Evolutionary conservation across 2,113 vertebrate species (phyloP), one percentile per base, ranked within the genome.

Genomic region (Myrmophylax atrothorax): DNA sequence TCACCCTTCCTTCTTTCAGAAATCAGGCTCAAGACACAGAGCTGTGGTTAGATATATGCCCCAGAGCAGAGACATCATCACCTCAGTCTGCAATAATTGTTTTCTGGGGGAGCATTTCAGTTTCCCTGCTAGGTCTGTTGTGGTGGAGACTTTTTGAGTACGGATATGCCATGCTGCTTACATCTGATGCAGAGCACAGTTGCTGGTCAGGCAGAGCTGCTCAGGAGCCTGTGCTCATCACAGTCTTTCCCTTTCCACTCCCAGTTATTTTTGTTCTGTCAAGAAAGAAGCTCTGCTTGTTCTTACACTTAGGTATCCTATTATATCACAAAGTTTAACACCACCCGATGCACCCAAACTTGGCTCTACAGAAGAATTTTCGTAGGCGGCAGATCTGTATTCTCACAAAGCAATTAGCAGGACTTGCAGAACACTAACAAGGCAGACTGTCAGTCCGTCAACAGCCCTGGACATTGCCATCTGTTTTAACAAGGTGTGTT

Each of bases 351-450:
- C 52, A 75, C 70, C 81, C 37, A 23, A 56, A 93, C 84, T 72
- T 89, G 92, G 38, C 75, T 84, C 38, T 13, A 12, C 12, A 28
- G 75, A 94, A 68, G 33, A 60, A 69, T 81, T 80, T 75, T 25
- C 0, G 4, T 35, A 50, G 73, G 80, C 60, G 83, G 67, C 38
- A 12, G 38, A 62, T 58, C 86, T 73, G 64, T 84, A 66, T 81
- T 94, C 87, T 81, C 56, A 92, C 74, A 76, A 82, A 55, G 81
- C 87, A 94, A 93, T 97, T 93, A 94, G 81, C 73, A 75, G 81
- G 90, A 80, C 59, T 90, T 35, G 33, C 88, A 86, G 88, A 94
- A 94, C 49, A 35, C 75, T 70, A 88, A 55, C 22, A 42, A 89
- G 89, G 82, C 35, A 28, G 80, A 13, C 35, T 64, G 80, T 79